Evolutionary conservation across 2,113 vertebrate genomes (phyloP).

Genomic region (Oryzias curvinotus): DNA sequence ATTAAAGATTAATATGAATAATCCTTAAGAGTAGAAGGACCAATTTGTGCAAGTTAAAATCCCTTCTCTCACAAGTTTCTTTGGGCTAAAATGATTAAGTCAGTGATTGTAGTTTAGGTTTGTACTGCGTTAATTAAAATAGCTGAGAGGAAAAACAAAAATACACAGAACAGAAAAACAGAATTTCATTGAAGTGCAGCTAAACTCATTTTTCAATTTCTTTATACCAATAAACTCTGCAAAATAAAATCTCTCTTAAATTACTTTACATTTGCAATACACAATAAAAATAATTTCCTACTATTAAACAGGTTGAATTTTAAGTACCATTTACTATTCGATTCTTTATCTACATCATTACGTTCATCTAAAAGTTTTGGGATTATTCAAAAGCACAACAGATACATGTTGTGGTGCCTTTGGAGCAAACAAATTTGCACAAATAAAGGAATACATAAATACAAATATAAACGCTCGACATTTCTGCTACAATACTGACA

Average conservation of each 20-base stretch:
- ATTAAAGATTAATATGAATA: too few relatives aligned
- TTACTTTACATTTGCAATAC: constrained; percentile 20
- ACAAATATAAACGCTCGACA: constrained; percentile 80
- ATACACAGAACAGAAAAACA: not conserved
- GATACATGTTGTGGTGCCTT: constrained; percentile 10
- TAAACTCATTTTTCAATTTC: constrained; percentile 2
- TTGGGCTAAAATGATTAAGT: not conserved
- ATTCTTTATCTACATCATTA: constrained; percentile 11
- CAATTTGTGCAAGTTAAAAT: not conserved
- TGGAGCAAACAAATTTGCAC: constrained; percentile 62
- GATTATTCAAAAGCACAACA: constrained; percentile 1
- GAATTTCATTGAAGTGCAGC: constrained; percentile 1
- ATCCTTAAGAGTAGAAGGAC: not conserved
- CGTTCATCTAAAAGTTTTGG: not conserved
- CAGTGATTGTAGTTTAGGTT: not conserved
- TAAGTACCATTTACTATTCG: constrained; percentile 14
- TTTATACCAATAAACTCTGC: constrained; percentile 9
- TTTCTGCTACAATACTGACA: constrained; percentile 81
- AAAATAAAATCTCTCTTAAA: constrained; percentile 29
- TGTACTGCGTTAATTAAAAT: not conserved
- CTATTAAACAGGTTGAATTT: constrained; percentile 13
- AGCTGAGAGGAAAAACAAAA: not conserved
- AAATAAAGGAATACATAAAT: constrained; percentile 75
- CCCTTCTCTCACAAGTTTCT: not conserved
- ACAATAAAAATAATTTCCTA: constrained; percentile 6